These are phyloP conservation scores for Scrobipalpa costella DNA, from an alignment of 2,888 invertebrate species.

Conservation along the genomic window DNA sequence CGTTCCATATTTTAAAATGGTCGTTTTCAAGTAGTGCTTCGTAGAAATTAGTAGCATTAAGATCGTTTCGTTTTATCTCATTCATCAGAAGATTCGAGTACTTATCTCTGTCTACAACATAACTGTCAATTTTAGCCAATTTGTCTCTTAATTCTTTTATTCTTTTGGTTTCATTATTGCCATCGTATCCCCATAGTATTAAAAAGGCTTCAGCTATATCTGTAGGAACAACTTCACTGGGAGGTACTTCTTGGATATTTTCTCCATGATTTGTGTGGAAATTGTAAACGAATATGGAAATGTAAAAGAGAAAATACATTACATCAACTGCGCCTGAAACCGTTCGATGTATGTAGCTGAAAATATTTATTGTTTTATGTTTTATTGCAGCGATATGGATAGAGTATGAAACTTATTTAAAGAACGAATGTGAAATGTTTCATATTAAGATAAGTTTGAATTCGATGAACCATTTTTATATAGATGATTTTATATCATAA, in stretches of 20 bases:
- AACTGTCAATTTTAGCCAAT: conserved; percentile 51
- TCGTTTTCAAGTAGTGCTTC: conserved; percentile 59
- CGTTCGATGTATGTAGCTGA: neutral
- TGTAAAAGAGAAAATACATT: neutral
- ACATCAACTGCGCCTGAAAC: neutral
- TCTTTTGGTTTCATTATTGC: conserved; percentile 39
- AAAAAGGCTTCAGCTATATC: conserved; percentile 46
- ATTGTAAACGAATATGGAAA: conserved; percentile 10
- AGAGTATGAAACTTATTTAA: no score
- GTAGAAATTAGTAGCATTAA: conserved; percentile 63
- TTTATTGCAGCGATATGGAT: neutral
- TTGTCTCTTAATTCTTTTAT: conserved; percentile 57
- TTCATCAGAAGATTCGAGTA: conserved; percentile 48
- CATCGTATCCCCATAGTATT: conserved; percentile 34
- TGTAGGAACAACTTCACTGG: neutral
- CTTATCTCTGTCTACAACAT: conserved; percentile 52
- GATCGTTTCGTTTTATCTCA: conserved; percentile 44
- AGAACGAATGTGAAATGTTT: no score
- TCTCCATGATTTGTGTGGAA: conserved; percentile 1
- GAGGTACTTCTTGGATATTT: neutral
- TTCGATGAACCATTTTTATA: no score
- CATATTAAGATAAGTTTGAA: no score
- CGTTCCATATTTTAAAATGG: conserved; percentile 45
- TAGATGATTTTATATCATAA: no score
- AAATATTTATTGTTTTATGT: conserved; percentile 1